These are phyloP conservation scores for Drosophila recens DNA, from an alignment of 2,888 invertebrate genomes.

Conservation along the genomic window DNA sequence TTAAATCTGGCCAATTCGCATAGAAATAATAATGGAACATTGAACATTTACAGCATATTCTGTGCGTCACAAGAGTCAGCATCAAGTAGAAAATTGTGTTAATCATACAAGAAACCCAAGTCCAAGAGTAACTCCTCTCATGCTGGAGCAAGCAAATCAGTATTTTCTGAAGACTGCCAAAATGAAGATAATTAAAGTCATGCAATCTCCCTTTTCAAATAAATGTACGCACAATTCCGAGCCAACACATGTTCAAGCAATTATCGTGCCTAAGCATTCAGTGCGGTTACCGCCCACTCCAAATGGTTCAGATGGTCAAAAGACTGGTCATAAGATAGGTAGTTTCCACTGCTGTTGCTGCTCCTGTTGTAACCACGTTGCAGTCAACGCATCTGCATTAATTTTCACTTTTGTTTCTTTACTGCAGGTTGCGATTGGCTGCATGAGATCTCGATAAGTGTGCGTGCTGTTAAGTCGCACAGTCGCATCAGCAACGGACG, in stretches of 20 bases:
- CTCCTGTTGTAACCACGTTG: constrained; percentile 1
- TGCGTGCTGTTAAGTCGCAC: constrained; percentile 89
- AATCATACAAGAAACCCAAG: constrained; percentile 12
- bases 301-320: constrained; percentile 6
- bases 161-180: constrained; percentile 25
- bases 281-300: constrained; percentile 9
- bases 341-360: constrained; percentile 25
- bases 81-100: constrained; percentile 48
- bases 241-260: constrained; percentile 4
- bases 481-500: constrained; percentile 84
- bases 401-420: constrained; percentile 11
- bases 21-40: constrained; percentile 12
- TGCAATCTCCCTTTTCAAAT: constrained; percentile 9
- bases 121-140: constrained; percentile 6
- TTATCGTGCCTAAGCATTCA: constrained; percentile 17
- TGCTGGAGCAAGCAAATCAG: constrained; percentile 5
- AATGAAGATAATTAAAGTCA: constrained; percentile 30
- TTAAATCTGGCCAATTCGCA: not conserved
- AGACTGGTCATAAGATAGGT: constrained; percentile 26
- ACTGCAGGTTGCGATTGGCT: constrained; percentile 94
- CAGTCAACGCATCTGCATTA: not conserved
- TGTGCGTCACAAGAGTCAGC: constrained; percentile 39
- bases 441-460: constrained; percentile 95
- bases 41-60: constrained; percentile 50
- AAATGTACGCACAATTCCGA: constrained; percentile 12